Evolutionary conservation across 2,888 invertebrate species (phyloP).

Genomic region (Agrochola lota): DNA sequence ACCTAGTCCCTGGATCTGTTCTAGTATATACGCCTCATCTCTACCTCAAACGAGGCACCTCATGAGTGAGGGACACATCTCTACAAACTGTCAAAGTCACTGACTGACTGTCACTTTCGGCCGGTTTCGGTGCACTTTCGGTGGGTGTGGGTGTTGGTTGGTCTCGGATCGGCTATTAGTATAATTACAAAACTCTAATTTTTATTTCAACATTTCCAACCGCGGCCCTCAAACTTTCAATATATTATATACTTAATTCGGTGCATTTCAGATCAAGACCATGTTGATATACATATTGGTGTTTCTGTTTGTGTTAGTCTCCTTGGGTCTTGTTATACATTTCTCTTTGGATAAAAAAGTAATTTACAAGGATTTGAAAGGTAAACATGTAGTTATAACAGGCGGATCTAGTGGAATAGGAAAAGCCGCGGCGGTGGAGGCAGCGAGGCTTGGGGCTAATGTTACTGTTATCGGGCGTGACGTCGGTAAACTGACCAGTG

Average conservation of each 20-base stretch:
- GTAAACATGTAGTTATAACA: constrained; percentile 94
- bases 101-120: background rate
- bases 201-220: background rate
- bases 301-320: constrained; percentile 61
- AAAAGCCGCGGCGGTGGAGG: constrained; percentile 94
- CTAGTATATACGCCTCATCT: too few relatives aligned
- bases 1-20: too few relatives aligned
- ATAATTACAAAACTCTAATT: background rate
- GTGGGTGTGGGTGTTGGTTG: background rate
- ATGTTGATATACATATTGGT: constrained; percentile 62
- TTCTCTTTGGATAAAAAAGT: constrained; percentile 76
- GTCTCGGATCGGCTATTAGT: background rate
- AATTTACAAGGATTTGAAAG: constrained; percentile 80
- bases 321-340: constrained; percentile 70
- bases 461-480: constrained; percentile 98
- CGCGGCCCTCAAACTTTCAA: background rate
- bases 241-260: background rate
- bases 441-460: constrained; percentile 95
- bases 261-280: background rate
- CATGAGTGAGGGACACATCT: too few relatives aligned
- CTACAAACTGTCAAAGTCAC: too few relatives aligned
- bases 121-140: too few relatives aligned
- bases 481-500: constrained; percentile 91
- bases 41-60: too few relatives aligned
- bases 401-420: constrained; percentile 99